Base-by-base conservation (phyloP, 2,113 vertebrate species). In the Mixornis gularis region DNA sequence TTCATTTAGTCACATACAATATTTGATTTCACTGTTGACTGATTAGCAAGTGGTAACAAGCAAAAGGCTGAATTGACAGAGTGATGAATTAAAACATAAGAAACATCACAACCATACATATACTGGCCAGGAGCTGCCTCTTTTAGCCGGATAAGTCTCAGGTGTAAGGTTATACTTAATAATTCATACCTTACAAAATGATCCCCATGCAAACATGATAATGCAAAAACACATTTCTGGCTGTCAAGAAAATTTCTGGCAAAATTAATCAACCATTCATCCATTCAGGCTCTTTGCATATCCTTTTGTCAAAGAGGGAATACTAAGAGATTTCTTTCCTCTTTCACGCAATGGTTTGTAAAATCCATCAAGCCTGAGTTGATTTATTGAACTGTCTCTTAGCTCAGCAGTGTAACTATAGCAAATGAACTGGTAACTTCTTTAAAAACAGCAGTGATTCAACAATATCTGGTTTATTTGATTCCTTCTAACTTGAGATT, bases 251-350 rank as follows among this genome's bases (percentile, higher is more conserved):
- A 98, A 98, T 98, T 98, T 98, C 98, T 97, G 98, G 98, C 98
- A 99, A 99, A 99, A 99, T 99, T 99, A 99, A 99, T 99, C 99
- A 99, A 99, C 98, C 99, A 98, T 99, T 99, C 99, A 99, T 98
- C 98, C 99, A 99, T 99, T 99, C 98, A 99, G 98, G 98, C 98
- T 99, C 98, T 99, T 99, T 99, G 98, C 99, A 99, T 99, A 99
- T 98, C 99, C 99, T 99, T 99, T 98, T 98, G 98, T 99, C 99
- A 98, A 98, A 98, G 97, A 97, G 97, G 98, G 98, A 98, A 98
- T 97, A 98, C 98, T 98, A 98, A 98, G 98, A 98, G 98, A 99
- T 98, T 98, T 98, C 98, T 98, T 98, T 98, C 98, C 96, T 98
- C 98, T 98, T 99, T 97, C 98, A 98, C 52, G 52, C 98, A 98